These are phyloP conservation scores for Oxystoma pomonae DNA, from an alignment of 2,888 invertebrate species.

Conservation along the genomic window DNA sequence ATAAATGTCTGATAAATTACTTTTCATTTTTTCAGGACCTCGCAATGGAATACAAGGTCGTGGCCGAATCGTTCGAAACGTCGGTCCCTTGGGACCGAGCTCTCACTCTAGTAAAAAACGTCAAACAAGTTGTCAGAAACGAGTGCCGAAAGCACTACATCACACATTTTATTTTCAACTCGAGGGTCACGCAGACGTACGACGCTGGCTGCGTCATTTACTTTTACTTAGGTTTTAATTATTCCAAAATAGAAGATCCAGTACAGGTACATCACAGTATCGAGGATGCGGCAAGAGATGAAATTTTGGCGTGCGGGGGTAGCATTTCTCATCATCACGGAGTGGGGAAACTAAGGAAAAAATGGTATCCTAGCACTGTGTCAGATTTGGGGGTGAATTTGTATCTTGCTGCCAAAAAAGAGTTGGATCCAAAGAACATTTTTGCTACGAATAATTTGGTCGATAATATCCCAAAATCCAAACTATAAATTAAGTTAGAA, in stretches of 20 bases:
- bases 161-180: conserved; percentile 64
- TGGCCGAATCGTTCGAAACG: conserved; percentile 98
- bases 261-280: conserved; percentile 79
- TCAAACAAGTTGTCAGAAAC: conserved; percentile 71
- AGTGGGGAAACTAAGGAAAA: conserved; percentile 86
- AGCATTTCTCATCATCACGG: conserved; percentile 97
- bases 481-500: conserved; percentile 18
- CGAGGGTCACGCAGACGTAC: conserved; percentile 92
- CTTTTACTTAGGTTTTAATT: conserved; percentile 46
- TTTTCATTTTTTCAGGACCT: conserved; percentile 69
- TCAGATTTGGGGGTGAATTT: conserved; percentile 76
- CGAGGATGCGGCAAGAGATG: conserved; percentile 84
- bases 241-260: conserved; percentile 70
- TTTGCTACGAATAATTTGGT: conserved; percentile 86
- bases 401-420: conserved; percentile 76
- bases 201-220: conserved; percentile 97
- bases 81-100: conserved; percentile 96
- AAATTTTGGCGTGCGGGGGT: conserved; percentile 86
- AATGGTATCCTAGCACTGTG: conserved; percentile 82
- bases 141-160: conserved; percentile 62
- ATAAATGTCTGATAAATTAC: too few species aligned
- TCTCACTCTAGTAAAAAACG: conserved; percentile 77
- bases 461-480: conserved; percentile 18
- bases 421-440: conserved; percentile 91
- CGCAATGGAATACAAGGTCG: conserved; percentile 79